These are phyloP conservation scores for Sycophila sp. DNA, from an alignment of 1,140 invertebrate species.

Conservation along the genomic window DNA sequence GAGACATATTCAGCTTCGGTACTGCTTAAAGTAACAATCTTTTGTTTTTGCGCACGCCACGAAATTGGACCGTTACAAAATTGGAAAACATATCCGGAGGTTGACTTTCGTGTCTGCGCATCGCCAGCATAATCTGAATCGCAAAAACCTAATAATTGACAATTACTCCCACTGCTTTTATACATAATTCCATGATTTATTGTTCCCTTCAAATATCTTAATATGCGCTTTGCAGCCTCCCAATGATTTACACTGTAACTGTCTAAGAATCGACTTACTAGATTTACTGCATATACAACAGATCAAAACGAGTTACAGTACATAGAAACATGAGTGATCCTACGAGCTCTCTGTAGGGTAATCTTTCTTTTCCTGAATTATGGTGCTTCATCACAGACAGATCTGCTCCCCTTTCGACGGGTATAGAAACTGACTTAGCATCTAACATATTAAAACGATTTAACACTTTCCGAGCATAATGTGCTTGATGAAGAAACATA, in stretches of 20 bases:
- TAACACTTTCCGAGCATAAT: constrained; percentile 38
- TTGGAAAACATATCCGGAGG: too few species aligned
- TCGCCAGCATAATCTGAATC: constrained; percentile 43
- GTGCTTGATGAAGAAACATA: constrained; percentile 33
- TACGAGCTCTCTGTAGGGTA: background rate
- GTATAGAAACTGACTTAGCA: constrained; percentile 42
- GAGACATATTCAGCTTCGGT: too few species aligned
- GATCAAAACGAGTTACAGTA: constrained; percentile 56
- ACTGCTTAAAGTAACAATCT: too few species aligned
- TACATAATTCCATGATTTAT: constrained; percentile 42
- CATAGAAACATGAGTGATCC: background rate
- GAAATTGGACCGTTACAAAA: too few species aligned
- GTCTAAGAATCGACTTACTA: constrained; percentile 47
- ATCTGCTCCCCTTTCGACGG: constrained; percentile 19
- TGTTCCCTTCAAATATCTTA: constrained; percentile 61
- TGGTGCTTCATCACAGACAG: background rate
- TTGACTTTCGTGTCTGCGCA: too few species aligned
- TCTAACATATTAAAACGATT: constrained; percentile 42
- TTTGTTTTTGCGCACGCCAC: too few species aligned
- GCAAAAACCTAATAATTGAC: constrained; percentile 30
- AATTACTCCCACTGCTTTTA: background rate
- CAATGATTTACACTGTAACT: constrained; percentile 50
- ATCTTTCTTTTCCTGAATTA: background rate
- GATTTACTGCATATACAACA: constrained; percentile 53
- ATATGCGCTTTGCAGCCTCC: constrained; percentile 53